Conservation (phyloP, 2,797 vertebrate genomes). For the Schizopygopsis pylzovi region DNA sequence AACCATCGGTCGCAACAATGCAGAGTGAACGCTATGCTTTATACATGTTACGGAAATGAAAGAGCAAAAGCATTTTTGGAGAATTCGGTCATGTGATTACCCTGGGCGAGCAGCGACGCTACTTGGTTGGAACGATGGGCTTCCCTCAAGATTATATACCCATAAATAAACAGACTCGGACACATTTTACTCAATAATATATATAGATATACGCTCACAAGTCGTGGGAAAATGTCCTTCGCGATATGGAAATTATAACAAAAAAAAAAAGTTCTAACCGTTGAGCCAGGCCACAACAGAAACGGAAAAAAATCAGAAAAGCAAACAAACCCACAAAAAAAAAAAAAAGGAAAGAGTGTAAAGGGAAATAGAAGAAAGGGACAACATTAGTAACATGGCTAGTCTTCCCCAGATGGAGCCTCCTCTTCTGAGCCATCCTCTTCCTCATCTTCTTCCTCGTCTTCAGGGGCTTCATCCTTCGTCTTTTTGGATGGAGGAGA, state of each 20-base stretch:
- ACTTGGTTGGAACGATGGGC: constrained; percentile 25
- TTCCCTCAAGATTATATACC: constrained; percentile 44
- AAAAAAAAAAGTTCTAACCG: constrained; percentile 72
- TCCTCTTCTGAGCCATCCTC: constrained; percentile 98
- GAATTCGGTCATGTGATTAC: constrained; percentile 29
- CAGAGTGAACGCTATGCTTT: constrained; percentile 29
- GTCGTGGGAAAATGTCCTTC: constrained; percentile 59
- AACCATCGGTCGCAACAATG: background rate
- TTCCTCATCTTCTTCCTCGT: constrained; percentile 70
- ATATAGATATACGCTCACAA: constrained; percentile 50
- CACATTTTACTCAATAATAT: constrained; percentile 45
- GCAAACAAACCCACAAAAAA: constrained; percentile 53
- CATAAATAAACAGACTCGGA: constrained; percentile 49
- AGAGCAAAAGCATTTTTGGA: constrained; percentile 18
- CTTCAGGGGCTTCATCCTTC: constrained; percentile 72
- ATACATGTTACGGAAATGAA: constrained; percentile 32
- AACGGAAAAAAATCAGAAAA: constrained; percentile 39
- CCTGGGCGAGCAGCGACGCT: constrained; percentile 28
- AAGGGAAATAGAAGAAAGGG: constrained; percentile 57
- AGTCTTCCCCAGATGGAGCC: constrained; percentile 95
- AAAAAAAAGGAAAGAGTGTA: constrained; percentile 53
- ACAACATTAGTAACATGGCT: constrained; percentile 71
- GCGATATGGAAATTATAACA: constrained; percentile 48
- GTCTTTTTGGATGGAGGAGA: constrained; percentile 86
- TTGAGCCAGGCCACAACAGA: constrained; percentile 80